These are phyloP conservation scores for Oceanodroma leucorhoa DNA, from an alignment of 2,797 vertebrate species.

Conservation along the genomic window DNA sequence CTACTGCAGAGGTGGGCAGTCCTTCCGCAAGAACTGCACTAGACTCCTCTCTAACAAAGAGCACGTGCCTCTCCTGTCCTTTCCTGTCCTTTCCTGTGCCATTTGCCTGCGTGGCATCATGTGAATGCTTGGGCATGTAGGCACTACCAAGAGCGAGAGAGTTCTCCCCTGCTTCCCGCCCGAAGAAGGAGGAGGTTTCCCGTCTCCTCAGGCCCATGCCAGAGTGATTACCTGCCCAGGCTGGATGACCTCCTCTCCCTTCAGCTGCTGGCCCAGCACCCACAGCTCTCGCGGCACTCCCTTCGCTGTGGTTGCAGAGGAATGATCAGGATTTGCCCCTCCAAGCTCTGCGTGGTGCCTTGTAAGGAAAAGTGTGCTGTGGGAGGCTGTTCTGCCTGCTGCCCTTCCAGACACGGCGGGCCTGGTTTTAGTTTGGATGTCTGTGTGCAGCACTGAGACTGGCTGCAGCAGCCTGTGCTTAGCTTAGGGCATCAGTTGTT, in stretches of 20 bases:
- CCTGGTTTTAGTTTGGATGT: not conserved
- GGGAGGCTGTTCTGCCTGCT: not conserved
- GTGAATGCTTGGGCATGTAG: not conserved
- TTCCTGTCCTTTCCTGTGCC: not conserved
- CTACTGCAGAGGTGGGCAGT: not conserved
- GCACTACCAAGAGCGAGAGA: accelerated
- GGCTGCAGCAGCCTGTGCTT: not conserved
- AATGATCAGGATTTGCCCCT: not conserved
- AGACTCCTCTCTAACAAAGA: not conserved
- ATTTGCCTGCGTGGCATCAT: not conserved
- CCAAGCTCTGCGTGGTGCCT: not conserved
- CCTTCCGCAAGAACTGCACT: not conserved
- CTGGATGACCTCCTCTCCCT: not conserved
- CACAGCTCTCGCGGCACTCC: not conserved
- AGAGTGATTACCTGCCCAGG: not conserved
- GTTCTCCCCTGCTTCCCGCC: not conserved
- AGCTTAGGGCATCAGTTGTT: not conserved
- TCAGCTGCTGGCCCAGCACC: not conserved
- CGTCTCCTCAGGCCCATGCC: not conserved
- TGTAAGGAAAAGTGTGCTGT: not conserved
- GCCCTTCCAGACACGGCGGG: not conserved
- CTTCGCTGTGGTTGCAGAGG: not conserved
- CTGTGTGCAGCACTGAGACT: not conserved
- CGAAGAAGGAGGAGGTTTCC: not conserved
- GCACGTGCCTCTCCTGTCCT: not conserved